Evolutionary conservation across 2,888 invertebrate genomes (phyloP).

Genomic region (Hemaris fuciformis): DNA sequence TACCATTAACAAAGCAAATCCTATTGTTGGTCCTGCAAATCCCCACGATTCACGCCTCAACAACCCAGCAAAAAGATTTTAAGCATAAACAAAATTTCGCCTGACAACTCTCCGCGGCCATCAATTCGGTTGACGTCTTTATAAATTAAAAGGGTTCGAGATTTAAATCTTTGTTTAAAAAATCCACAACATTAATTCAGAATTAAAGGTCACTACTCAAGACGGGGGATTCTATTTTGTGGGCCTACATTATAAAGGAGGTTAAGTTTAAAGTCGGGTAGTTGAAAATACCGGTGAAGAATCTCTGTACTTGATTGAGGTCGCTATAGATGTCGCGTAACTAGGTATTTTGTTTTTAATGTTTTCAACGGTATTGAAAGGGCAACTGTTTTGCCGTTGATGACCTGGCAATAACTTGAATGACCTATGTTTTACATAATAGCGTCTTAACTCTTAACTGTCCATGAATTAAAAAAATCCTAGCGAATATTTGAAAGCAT

Average conservation of each 20-base stretch:
- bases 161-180: slow-evolving; percentile 35
- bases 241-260: not conserved
- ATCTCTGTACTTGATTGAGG: not conserved
- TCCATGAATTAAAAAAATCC: no score
- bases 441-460: no score
- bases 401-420: no score
- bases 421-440: no score
- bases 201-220: slow-evolving; percentile 15
- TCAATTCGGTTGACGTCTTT: slow-evolving; percentile 42
- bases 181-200: slow-evolving; percentile 33
- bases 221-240: not conserved
- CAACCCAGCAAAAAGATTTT: slow-evolving; percentile 35
- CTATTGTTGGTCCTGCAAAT: slow-evolving; percentile 20
- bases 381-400: no score
- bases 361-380: no score
- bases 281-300: not conserved
- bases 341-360: no score
- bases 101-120: slow-evolving; percentile 34
- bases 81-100: slow-evolving; percentile 42
- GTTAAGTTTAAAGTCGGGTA: not conserved
- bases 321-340: no score
- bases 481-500: no score
- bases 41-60: slow-evolving; percentile 29
- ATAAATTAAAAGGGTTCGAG: slow-evolving; percentile 35
- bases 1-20: slow-evolving; percentile 32